A percentile compares a stretch with the other conserved stretches of the same genome.
Conservation (phyloP, 2,797 vertebrate genomes). For the Limnodromus scolopaceus region DNA sequence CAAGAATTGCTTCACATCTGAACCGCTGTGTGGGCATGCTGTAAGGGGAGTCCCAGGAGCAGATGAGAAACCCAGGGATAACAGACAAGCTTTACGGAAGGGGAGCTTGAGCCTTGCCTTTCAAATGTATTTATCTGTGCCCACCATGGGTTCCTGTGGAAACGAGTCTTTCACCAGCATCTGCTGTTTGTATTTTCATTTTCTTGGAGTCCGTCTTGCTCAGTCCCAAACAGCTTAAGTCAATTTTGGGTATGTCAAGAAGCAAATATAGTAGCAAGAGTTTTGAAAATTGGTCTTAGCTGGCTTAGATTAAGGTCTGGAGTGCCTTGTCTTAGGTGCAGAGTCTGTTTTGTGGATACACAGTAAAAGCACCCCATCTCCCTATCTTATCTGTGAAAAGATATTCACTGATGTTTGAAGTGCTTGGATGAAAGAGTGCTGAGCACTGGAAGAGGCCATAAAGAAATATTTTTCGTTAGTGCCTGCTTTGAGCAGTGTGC, state of each 20-base stretch:
- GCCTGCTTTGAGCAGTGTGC: not conserved
- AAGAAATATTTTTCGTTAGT: not conserved
- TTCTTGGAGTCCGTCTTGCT: not conserved
- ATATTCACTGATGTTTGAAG: not conserved
- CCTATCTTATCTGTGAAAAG: not conserved
- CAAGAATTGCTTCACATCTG: not conserved
- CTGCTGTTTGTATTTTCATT: not conserved
- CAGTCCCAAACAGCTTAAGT: too few relatives aligned
- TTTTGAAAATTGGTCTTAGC: not conserved
- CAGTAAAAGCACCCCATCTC: not conserved
- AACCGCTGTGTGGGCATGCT: not conserved
- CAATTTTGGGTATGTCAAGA: not conserved
- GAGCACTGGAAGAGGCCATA: not conserved
- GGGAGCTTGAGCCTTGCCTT: not conserved
- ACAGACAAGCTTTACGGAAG: not conserved
- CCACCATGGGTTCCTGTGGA: not conserved
- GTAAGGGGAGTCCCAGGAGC: not conserved
- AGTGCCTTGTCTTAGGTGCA: not conserved
- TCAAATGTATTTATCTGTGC: not conserved
- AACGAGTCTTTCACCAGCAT: not conserved
- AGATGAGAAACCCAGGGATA: not conserved
- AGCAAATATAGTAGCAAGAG: not conserved
- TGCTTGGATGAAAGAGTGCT: not conserved
- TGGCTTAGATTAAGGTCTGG: not conserved
- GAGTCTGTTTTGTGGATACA: not conserved